Percentiles rank a stretch among this genome's conserved stretches.
Evolutionary conservation across 2,888 invertebrate genomes (phyloP).

Genomic region (Notodonta ziczac): DNA sequence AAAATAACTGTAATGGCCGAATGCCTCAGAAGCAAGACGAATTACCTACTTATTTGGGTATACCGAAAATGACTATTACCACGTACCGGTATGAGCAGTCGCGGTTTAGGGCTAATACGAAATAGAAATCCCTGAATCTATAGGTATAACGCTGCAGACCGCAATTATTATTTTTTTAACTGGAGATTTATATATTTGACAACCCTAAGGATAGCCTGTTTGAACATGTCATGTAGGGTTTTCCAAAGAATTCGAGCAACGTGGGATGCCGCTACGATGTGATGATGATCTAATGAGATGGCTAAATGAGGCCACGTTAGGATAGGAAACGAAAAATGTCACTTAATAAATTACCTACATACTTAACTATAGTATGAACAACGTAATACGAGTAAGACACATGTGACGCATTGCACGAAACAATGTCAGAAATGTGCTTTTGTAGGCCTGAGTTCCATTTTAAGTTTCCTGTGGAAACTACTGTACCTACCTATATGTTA

Average conservation of each 20-base stretch:
- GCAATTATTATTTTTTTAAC: background rate
- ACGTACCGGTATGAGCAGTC: no score
- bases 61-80: no score
- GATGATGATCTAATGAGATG: constrained; percentile 1
- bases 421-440: no score
- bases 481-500: no score
- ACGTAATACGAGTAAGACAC: background rate
- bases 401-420: no score
- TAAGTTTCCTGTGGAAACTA: no score
- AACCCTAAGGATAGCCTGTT: constrained; percentile 12
- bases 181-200: background rate
- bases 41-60: no score
- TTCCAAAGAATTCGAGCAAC: constrained; percentile 15
- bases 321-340: no score
- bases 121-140: background rate
- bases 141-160: background rate
- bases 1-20: no score
- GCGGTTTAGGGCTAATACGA: background rate
- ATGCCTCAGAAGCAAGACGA: no score
- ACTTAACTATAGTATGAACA: no score
- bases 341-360: background rate
- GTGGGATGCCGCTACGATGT: background rate
- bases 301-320: background rate
- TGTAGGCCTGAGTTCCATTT: no score
- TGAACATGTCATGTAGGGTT: constrained; percentile 10